A percentile compares a stretch with the other conserved stretches of the same genome.
phyloP scores from a whole-genome alignment of 1,140 invertebrate genomes.

The Asbolus verrucosus region DNA sequence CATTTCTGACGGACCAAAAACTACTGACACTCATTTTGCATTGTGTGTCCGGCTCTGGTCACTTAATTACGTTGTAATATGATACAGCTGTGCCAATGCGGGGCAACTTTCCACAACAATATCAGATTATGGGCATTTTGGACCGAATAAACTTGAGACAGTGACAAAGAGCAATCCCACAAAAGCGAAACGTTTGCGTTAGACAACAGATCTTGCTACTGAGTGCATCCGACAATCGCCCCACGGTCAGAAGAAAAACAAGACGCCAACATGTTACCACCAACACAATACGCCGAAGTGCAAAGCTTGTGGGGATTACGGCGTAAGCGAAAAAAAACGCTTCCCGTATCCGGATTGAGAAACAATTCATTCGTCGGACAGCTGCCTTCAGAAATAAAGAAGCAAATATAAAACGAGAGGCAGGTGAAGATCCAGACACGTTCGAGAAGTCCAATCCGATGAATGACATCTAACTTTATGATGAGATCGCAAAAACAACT shows the following conservation, averaged over 20 bases:
- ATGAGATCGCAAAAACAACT: slow-evolving; percentile 3
- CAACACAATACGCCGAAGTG: slow-evolving; percentile 16
- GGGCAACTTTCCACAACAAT: background rate
- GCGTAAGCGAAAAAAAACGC: slow-evolving; percentile 1
- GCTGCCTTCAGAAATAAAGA: too few species aligned
- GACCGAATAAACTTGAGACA: slow-evolving; percentile 3
- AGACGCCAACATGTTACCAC: slow-evolving; percentile 15
- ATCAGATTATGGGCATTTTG: slow-evolving; percentile 33
- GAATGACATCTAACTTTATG: background rate
- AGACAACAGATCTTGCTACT: slow-evolving; percentile 17
- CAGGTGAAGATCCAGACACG: too few species aligned
- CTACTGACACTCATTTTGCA: slow-evolving; percentile 12
- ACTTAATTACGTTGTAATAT: slow-evolving; percentile 34
- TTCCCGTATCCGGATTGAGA: slow-evolving; percentile 1
- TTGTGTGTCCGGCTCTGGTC: slow-evolving; percentile 31
- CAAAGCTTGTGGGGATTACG: slow-evolving; percentile 26
- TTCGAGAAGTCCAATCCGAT: too few species aligned
- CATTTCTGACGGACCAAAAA: slow-evolving; percentile 25
- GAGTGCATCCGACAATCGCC: slow-evolving; percentile 11
- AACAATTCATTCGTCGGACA: slow-evolving; percentile 8
- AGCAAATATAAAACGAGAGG: too few species aligned
- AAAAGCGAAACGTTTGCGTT: slow-evolving; percentile 23
- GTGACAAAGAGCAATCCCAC: slow-evolving; percentile 24
- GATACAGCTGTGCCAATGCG: slow-evolving; percentile 17
- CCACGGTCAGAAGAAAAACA: slow-evolving; percentile 2